Evolutionary conservation across 2,797 vertebrate genomes (phyloP), one percentile per base, ranked within the genome.

Genomic region (Botia kubotai): DNA sequence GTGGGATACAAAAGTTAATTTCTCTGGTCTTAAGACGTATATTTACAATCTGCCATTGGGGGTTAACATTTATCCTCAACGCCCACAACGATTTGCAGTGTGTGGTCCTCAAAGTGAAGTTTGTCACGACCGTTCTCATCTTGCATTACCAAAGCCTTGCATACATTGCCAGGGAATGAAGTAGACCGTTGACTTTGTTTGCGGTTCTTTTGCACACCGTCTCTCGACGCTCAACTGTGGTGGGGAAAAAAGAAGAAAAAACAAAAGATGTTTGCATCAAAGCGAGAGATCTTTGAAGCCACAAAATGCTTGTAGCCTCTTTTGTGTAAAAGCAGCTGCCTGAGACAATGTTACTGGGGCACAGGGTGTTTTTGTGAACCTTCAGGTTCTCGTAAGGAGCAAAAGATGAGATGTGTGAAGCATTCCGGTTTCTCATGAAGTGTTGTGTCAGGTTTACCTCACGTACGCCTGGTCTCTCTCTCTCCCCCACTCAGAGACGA

Each of bases 221-320:
- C 87, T 92, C 80, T 0, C 79, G 75, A 84, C 78, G 75, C 85
- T 89, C 80, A 76, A 80, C 83, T 76, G 71, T n/a, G 83, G 86
- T 80, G 60, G 85, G 72, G 72, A 19, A 69, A 65, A 39, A 83
- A 85, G 48, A 23, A 69, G 33, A 78, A 66, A 84, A 85, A 86
- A 90, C 83, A 77, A 84, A 77, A 87, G 85, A 88, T 92, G 92
- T 93, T 94, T 92, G 91, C 90, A 89, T 92, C 90, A 90, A 86
- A 86, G 86, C 84, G 87, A 90, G 90, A 88, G 83, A 86, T 72
- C 81, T 87, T 90, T 88, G 87, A 92, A 94, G 90, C 93, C 93
- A 83, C 94, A 94, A 36, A 84, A 80, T 84, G 84, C 84, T 86
- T 71, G 33, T 29, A 81, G 52, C 48, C 3, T 74, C 74, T 80